Evolutionary conservation across 2,113 vertebrate species (phyloP).

Genomic region (Varanus salvator): DNA sequence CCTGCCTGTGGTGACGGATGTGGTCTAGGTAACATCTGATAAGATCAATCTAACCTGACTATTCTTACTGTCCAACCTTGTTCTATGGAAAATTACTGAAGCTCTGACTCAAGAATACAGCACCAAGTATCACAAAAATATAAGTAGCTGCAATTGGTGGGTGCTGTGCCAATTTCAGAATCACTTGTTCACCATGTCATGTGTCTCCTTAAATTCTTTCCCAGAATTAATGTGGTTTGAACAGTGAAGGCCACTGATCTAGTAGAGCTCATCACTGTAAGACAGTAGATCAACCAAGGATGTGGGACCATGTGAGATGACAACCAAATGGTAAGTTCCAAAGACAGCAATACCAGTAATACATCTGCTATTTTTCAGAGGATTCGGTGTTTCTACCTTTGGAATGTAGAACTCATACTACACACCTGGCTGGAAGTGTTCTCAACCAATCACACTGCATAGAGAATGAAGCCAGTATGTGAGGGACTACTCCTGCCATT

Average conservation of each 20-base stretch:
- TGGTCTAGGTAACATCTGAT: slow-evolving; percentile 6
- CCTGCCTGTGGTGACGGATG: slow-evolving; percentile 7
- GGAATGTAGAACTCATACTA: background rate
- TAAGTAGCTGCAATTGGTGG: background rate
- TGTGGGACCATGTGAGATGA: background rate
- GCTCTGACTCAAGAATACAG: background rate
- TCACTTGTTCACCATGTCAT: background rate
- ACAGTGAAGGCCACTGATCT: background rate
- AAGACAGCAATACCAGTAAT: background rate
- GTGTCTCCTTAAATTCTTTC: background rate
- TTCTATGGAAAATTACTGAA: background rate
- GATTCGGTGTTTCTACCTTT: background rate
- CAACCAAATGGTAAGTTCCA: background rate
- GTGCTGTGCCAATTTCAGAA: background rate
- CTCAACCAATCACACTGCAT: background rate
- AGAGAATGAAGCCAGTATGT: background rate
- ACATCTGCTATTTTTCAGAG: background rate
- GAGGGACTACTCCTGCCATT: background rate
- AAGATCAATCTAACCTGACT: slow-evolving; percentile 6
- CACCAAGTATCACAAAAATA: background rate
- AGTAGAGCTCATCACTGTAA: background rate
- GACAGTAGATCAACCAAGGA: background rate
- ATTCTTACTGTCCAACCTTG: slow-evolving; percentile 9
- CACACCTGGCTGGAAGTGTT: background rate
- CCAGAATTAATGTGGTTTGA: background rate